Conservation (phyloP, 2,113 vertebrate species). For the Eidolon helvum region DNA sequence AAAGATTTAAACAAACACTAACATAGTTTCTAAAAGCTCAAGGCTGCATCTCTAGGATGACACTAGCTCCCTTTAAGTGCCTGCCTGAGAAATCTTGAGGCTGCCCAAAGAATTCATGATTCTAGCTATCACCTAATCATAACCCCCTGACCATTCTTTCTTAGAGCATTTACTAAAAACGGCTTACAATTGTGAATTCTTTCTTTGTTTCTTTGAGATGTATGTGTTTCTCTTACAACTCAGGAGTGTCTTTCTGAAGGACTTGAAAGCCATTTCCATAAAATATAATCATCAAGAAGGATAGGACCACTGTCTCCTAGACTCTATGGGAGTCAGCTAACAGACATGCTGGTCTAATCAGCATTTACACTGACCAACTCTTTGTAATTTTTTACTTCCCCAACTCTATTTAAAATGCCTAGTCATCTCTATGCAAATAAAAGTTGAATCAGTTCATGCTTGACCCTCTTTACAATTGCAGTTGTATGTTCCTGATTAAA, state of each 20-base stretch:
- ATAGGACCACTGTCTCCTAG: neutral
- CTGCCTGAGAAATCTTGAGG: neutral
- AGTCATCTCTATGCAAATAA: neutral
- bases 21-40: neutral
- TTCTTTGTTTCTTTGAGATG: neutral
- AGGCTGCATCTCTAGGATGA: neutral
- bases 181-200: neutral
- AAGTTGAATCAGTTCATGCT: neutral
- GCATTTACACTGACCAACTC: neutral
- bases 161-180: neutral
- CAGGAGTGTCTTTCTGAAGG: neutral
- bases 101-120: neutral
- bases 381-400: neutral
- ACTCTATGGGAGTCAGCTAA: neutral
- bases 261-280: neutral
- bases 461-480: neutral
- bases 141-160: neutral
- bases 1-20: neutral
- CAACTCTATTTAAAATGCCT: neutral
- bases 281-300: neutral
- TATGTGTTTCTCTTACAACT: neutral
- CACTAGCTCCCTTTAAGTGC: neutral
- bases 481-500: neutral
- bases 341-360: neutral
- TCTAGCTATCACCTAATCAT: neutral